These are phyloP conservation scores for Amiota communis DNA, from an alignment of 2,888 invertebrate genomes.

Conservation along the genomic window DNA sequence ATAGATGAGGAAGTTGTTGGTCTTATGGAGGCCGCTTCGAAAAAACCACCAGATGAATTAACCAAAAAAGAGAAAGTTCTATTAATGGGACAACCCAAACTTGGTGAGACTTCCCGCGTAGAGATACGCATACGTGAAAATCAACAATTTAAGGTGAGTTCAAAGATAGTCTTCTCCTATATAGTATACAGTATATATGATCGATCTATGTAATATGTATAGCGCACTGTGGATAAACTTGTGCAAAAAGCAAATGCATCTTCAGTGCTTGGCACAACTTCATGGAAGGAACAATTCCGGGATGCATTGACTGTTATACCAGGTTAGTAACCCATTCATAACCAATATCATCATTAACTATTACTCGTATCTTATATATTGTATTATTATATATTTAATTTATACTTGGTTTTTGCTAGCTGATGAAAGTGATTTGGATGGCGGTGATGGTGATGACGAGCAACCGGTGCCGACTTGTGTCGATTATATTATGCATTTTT, in stretches of 20 bases:
- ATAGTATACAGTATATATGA: background rate
- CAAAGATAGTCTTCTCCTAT: background rate
- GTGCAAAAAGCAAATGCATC: slow-evolving; percentile 98
- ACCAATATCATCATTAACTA: background rate
- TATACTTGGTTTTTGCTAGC: slow-evolving; percentile 42
- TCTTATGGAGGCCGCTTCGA: slow-evolving; percentile 78
- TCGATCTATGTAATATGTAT: background rate
- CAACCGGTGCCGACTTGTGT: slow-evolving; percentile 85
- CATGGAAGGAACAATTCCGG: slow-evolving; percentile 98
- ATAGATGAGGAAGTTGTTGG: slow-evolving; percentile 77
- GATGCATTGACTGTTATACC: slow-evolving; percentile 96
- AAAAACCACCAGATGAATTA: slow-evolving; percentile 79
- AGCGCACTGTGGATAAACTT: slow-evolving; percentile 92
- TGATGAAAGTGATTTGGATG: slow-evolving; percentile 76
- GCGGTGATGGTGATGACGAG: slow-evolving; percentile 75
- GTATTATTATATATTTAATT: background rate
- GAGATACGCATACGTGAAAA: slow-evolving; percentile 96
- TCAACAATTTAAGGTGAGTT: slow-evolving; percentile 95
- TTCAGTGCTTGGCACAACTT: slow-evolving; percentile 94
- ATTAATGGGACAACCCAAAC: slow-evolving; percentile 90
- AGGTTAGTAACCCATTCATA: slow-evolving; percentile 75
- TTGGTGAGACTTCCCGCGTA: slow-evolving; percentile 89
- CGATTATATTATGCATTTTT: slow-evolving; percentile 96
- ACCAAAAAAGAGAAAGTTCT: slow-evolving; percentile 89
- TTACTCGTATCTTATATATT: too few relatives aligned